Percentiles rank a stretch among this genome's conserved stretches.
phyloP scores from a whole-genome alignment of 2,888 invertebrate genomes.

The Eupithecia abbreviata region DNA sequence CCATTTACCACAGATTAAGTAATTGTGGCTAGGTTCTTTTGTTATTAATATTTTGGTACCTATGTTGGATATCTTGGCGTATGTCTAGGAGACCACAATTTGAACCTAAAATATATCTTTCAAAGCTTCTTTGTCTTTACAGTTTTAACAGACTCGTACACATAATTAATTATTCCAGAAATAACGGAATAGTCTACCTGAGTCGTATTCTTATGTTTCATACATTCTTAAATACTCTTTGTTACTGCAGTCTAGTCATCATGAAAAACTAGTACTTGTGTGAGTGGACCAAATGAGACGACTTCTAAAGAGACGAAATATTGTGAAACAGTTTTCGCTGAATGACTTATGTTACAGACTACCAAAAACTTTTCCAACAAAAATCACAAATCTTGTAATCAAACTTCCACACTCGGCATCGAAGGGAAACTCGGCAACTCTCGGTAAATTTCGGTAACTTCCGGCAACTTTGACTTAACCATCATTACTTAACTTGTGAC shows the following conservation, averaged over 20 bases:
- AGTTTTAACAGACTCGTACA: neutral
- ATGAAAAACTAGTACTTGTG: neutral
- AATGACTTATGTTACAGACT: neutral
- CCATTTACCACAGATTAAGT: neutral
- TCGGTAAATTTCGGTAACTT: neutral
- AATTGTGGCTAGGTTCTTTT: neutral
- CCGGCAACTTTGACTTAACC: slow-evolving; percentile 23
- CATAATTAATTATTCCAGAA: neutral
- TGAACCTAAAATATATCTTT: neutral
- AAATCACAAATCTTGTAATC: neutral
- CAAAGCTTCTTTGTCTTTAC: neutral
- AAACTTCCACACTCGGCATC: slow-evolving; percentile 2
- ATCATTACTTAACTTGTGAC: slow-evolving; percentile 46
- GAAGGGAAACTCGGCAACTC: neutral
- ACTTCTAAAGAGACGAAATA: too few relatives aligned
- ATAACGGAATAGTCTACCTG: neutral
- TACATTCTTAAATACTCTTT: neutral
- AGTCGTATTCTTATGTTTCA: neutral
- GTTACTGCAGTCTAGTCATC: neutral
- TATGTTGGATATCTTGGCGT: neutral
- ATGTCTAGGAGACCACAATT: neutral
- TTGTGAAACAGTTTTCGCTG: too few relatives aligned
- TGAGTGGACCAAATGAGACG: neutral
- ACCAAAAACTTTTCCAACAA: neutral
- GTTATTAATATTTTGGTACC: neutral